These are phyloP conservation scores for Mirounga angustirostris DNA, from an alignment of 2,113 vertebrate species.

Conservation along the genomic window DNA sequence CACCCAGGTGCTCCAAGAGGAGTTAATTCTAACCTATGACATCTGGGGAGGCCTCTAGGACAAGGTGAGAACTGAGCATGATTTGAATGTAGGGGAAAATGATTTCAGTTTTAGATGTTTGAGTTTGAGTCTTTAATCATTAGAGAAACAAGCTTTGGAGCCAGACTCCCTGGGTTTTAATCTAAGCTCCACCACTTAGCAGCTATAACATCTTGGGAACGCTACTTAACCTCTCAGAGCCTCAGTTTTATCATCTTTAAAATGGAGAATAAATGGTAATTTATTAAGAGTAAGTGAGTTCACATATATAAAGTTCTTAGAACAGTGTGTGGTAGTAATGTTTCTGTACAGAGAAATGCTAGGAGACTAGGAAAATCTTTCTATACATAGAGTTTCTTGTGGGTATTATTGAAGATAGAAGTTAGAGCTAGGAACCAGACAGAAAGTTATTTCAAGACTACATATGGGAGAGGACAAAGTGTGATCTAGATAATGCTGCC, in stretches of 20 bases:
- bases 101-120: not conserved
- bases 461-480: not conserved
- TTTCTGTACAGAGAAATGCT: not conserved
- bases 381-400: not conserved
- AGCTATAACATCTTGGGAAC: not conserved
- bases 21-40: not conserved
- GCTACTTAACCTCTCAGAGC: not conserved
- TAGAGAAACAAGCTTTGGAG: constrained; percentile 19
- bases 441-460: not conserved
- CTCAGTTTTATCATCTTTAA: constrained; percentile 28
- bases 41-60: not conserved
- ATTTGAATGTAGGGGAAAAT: not conserved
- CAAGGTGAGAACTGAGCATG: not conserved
- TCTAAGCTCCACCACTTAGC: not conserved
- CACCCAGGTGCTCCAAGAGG: not conserved
- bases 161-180: not conserved
- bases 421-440: not conserved
- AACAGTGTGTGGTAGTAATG: constrained; percentile 13
- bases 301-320: not conserved
- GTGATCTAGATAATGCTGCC: not conserved
- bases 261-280: constrained; percentile 7
- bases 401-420: constrained; percentile 35
- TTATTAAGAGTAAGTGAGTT: not conserved
- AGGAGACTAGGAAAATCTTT: constrained; percentile 30
- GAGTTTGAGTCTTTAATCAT: constrained; percentile 41